Conservation (phyloP, 2,888 invertebrate genomes). For the Tanaodytes sp. region DNA sequence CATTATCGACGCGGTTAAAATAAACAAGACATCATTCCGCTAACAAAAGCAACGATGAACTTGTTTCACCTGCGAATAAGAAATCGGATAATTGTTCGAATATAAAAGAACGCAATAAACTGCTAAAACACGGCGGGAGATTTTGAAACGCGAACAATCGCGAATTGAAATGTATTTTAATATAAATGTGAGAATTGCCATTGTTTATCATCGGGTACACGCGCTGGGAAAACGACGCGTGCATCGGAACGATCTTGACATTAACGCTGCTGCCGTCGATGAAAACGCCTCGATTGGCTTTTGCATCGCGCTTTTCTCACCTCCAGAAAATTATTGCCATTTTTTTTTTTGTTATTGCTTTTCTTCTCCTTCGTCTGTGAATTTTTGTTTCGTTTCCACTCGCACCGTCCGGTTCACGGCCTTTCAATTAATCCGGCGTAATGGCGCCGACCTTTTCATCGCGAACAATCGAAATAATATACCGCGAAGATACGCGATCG, state of each 20-base stretch:
- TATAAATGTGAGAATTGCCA: slow-evolving; percentile 48
- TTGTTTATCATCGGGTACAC: slow-evolving; percentile 42
- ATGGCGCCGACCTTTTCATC: slow-evolving; percentile 47
- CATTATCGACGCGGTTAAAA: too few species aligned
- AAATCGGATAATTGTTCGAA: slow-evolving; percentile 24
- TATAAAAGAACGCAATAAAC: slow-evolving; percentile 4
- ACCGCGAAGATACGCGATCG: slow-evolving; percentile 26
- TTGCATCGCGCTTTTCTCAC: slow-evolving; percentile 43
- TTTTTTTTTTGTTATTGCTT: not conserved
- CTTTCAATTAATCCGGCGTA: slow-evolving; percentile 47
- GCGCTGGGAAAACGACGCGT: slow-evolving; percentile 35
- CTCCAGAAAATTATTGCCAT: slow-evolving; percentile 32
- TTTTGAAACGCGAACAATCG: slow-evolving; percentile 28
- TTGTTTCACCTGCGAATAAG: slow-evolving; percentile 2
- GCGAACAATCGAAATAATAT: slow-evolving; percentile 45
- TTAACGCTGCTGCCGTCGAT: slow-evolving; percentile 36
- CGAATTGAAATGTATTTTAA: too few species aligned
- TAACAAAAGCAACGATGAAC: too few species aligned
- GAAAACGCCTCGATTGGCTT: slow-evolving; percentile 38
- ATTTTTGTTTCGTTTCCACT: too few species aligned
- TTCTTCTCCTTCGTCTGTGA: too few species aligned
- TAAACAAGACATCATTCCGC: too few species aligned
- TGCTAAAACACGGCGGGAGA: slow-evolving; percentile 1
- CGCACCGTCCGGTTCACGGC: slow-evolving; percentile 28
- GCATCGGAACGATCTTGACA: slow-evolving; percentile 47